Conservation (phyloP, 2,797 vertebrate species). For the Pangasius larnaudii region DNA sequence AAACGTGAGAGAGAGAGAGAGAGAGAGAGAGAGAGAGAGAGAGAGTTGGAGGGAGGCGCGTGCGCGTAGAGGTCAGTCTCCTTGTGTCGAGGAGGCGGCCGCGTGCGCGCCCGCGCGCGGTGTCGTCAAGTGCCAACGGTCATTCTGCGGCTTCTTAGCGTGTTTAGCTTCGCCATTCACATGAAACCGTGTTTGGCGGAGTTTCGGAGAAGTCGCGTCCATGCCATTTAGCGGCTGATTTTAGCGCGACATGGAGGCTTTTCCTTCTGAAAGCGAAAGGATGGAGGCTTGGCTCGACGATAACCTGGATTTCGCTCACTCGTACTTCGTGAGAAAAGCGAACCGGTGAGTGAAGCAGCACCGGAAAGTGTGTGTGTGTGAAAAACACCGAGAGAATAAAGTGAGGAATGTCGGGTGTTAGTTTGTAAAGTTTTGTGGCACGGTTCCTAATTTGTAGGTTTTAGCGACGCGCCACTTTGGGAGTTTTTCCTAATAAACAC, state of each 20-base stretch:
- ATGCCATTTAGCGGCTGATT: conserved; percentile 24
- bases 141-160: not conserved
- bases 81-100: not conserved
- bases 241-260: conserved; percentile 75
- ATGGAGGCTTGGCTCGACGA: conserved; percentile 97
- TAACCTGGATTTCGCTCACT: conserved; percentile 86
- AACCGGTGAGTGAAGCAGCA: conserved; percentile 80
- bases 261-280: conserved; percentile 73
- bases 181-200: not conserved
- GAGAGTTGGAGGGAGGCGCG: conserved; percentile 28
- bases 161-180: not conserved
- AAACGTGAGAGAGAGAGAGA: not conserved
- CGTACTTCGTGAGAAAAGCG: conserved; percentile 92
- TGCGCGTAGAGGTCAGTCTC: conserved; percentile 24
- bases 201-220: conserved; percentile 6
- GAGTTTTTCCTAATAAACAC: not conserved
- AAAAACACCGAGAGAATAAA: not conserved
- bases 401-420: not conserved
- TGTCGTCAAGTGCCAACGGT: conserved; percentile 34
- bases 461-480: not conserved
- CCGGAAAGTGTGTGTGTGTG: not conserved
- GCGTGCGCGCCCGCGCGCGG: not conserved
- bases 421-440: not conserved
- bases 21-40: conserved; percentile 24
- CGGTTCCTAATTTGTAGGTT: not conserved